Base-by-base conservation (phyloP, 1,140 invertebrate species). In the Melitaea cinxia region DNA sequence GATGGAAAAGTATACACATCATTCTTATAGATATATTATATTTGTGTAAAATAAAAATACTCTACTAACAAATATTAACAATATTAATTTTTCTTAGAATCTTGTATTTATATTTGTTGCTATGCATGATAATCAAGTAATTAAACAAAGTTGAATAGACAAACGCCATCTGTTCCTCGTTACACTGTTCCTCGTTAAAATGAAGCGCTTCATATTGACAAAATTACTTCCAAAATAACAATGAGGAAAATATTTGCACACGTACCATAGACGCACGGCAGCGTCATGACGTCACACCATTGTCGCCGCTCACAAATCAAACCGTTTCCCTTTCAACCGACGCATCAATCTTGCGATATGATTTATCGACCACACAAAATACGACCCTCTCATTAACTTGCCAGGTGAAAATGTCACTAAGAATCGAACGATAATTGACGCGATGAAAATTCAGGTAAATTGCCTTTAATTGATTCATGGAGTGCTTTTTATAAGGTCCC, bases 301-400 rank as follows among this genome's bases (percentile, higher is more conserved):
- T 61, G 58, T 61, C 21, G 10, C 47, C 24, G 47, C 47, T 61
- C 58, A 52, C 58, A 61, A 61, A 61, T 61, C 58, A 61, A 52
- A 52, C 57, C 58, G 47, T 65, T 65, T 65, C 63, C 56, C 63
- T 65, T 59, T 65, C 49, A 30, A 47, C 47, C 47, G 49, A 39
- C 55, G 56, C 56, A 65, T 65, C 56, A 58, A 65, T 65, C 63
- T 65, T 59, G 56, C 47, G 28, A 24, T 54, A 58, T 65, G 56
- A 65, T 59, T 65, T 58, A 65, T 65, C 45, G 55, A 50, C 55
- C 26, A 37, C 35, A 37, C n/a, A 72, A 78, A 80, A 78, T 77
- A 78, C 70, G 70, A 65, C 64, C 62, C 70, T 64, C 75, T 80
- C 75, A 77, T 80, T 80, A 75, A 79, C 74, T 72, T 53, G 59